phyloP scores from a whole-genome alignment of 2,113 vertebrate genomes.

The Stegostoma tigrinum region DNA sequence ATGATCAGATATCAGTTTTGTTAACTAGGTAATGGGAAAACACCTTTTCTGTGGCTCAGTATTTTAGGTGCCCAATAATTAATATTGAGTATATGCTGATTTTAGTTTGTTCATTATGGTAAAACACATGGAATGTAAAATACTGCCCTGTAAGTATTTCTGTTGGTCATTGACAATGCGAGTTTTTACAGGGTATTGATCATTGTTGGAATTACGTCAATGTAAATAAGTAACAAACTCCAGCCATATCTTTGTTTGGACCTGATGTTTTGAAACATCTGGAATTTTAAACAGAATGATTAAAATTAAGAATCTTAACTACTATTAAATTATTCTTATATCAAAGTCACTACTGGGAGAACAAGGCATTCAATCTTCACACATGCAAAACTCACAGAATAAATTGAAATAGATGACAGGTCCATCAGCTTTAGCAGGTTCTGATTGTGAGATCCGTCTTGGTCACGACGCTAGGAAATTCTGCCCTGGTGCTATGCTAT shows the following conservation, averaged over 20 bases:
- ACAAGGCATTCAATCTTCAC: background rate
- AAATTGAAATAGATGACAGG: background rate
- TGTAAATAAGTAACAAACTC: too few relatives aligned
- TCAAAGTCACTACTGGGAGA: background rate
- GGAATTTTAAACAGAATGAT: background rate
- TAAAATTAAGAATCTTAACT: background rate
- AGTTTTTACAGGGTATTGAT: too few relatives aligned
- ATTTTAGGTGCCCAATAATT: too few relatives aligned
- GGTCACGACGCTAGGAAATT: background rate
- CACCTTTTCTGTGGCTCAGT: too few relatives aligned
- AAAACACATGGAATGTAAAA: too few relatives aligned
- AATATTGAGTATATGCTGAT: too few relatives aligned
- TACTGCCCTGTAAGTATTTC: too few relatives aligned
- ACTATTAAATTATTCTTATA: background rate
- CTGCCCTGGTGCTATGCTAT: background rate
- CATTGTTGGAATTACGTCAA: too few relatives aligned
- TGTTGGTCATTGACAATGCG: too few relatives aligned
- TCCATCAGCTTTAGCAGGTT: background rate
- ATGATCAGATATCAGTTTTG: too few relatives aligned
- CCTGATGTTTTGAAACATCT: background rate
- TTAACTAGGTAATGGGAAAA: too few relatives aligned
- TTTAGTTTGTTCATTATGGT: too few relatives aligned
- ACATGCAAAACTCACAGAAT: background rate
- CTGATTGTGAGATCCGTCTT: background rate
- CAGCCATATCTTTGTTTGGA: background rate